These are phyloP conservation scores for Aphelocoma californica DNA, from an alignment of 2,797 vertebrate species.

Conservation along the genomic window DNA sequence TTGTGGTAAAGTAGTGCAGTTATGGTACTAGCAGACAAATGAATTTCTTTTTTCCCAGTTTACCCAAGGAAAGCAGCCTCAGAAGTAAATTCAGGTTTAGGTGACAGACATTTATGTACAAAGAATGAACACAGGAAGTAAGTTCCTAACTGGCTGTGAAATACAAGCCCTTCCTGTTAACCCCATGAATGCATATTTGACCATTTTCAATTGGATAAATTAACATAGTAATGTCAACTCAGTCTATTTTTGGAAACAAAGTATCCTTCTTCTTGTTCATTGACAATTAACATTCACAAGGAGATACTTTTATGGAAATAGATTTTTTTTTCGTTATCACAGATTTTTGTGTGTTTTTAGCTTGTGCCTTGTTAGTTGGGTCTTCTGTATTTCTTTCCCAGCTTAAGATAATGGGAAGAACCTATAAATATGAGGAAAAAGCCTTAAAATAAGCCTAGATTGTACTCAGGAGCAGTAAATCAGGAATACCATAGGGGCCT, in stretches of 20 bases:
- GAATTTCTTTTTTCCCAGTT: neutral
- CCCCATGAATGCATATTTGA: neutral
- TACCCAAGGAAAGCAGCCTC: neutral
- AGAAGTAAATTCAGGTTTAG: neutral
- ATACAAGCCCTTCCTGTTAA: neutral
- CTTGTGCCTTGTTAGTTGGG: neutral
- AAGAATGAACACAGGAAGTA: neutral
- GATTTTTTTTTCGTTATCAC: neutral
- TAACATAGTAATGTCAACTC: neutral
- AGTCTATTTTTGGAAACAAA: neutral
- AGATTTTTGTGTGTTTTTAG: neutral
- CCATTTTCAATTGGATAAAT: neutral
- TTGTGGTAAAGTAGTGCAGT: neutral
- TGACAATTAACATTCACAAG: neutral
- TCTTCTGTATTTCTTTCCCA: neutral
- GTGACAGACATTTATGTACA: neutral
- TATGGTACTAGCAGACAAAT: neutral
- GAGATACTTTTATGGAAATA: neutral
- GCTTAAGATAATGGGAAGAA: neutral
- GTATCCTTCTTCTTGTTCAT: neutral
- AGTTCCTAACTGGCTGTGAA: neutral
- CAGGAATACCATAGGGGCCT: neutral
- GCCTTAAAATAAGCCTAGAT: neutral
- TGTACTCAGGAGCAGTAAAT: neutral
- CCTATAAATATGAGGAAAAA: neutral